Conservation (phyloP, 2,888 invertebrate species). For the Dastarcus helophoroides region DNA sequence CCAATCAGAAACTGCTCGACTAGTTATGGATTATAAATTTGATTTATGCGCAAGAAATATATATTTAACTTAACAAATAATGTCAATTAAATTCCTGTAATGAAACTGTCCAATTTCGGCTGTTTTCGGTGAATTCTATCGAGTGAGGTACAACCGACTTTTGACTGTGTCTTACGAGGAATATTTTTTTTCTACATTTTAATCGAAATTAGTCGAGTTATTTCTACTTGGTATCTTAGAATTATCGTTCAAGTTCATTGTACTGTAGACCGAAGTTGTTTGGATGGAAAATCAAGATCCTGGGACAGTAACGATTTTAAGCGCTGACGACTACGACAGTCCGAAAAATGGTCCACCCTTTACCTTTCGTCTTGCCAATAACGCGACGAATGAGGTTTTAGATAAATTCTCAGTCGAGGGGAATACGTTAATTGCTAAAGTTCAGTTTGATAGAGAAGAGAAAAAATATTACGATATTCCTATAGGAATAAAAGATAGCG, state of each 20-base stretch:
- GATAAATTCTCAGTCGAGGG: conserved; percentile 59
- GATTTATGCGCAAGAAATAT: too few species aligned
- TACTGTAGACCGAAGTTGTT: conserved; percentile 55
- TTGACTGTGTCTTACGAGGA: too few species aligned
- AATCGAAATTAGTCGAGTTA: too few species aligned
- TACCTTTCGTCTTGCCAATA: conserved; percentile 54
- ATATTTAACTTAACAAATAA: too few species aligned
- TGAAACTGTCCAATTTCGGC: too few species aligned
- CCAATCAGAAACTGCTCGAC: too few species aligned
- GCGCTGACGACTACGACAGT: conserved; percentile 73
- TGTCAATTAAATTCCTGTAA: too few species aligned
- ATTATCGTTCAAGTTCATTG: not conserved
- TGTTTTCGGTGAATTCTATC: too few species aligned
- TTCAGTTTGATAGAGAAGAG: conserved; percentile 75
- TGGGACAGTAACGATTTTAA: conserved; percentile 44
- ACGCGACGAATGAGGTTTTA: conserved; percentile 55
- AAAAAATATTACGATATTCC: conserved; percentile 81
- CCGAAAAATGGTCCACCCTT: conserved; percentile 80
- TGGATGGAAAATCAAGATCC: conserved; percentile 72
- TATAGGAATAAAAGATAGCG: conserved; percentile 80
- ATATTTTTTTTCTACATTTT: too few species aligned
- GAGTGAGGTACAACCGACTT: too few species aligned
- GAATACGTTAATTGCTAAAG: conserved; percentile 55
- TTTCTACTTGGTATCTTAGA: conserved; percentile 4
- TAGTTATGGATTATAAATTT: too few species aligned